Evolutionary conservation across 2,113 vertebrate genomes (phyloP), one percentile per base, ranked within the genome.

Genomic region (Tenebrosternarchus preto): DNA sequence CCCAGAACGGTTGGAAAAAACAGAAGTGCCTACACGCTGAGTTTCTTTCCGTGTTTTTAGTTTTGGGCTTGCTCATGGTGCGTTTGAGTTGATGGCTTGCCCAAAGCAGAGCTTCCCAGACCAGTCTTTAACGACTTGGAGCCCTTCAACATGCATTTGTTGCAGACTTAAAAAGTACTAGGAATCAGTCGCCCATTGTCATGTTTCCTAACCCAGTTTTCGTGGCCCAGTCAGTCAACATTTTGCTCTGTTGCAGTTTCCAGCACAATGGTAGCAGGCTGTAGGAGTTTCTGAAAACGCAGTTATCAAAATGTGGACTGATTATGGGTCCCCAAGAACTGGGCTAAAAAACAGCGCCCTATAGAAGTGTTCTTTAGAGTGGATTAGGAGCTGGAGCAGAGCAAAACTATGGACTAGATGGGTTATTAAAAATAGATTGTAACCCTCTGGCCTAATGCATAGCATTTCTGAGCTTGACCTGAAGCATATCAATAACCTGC

Each of bases 1-100:
- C 22, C 63, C 16, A 24, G 11, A 59, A 73, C 20, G 61, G 60
- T 73, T 66, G 31, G 64, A 73, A 78, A 74, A 87, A 89, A 88
- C 83, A 88, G 84, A 93, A 93, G 91, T 92, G 91, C 90, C 91
- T 92, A 87, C 76, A 89, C 82, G 83, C 73, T 22, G 72, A n/a
- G n/a, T n/a, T 83, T 89, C 87, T 84, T 75, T 83, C 69, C 25
- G 73, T 73, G 86, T 82, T 86, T 73, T 78, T 85, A 78, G 77
- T 85, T 81, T 72, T 82, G 36, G 84, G 82, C 81, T 88, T 83
- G 84, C 73, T 80, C 25, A 56, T 31, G 66, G 77, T 76, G 81
- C 76, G 77, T 85, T 84, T 82, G 64, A 63, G 36, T 81, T 73
- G 61, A 76, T 22, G 70, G 73, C 66, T 43, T 16, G 4, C 22